Base-by-base conservation (phyloP, 2,113 vertebrate species). In the Nothobranchius kuhntae region DNA sequence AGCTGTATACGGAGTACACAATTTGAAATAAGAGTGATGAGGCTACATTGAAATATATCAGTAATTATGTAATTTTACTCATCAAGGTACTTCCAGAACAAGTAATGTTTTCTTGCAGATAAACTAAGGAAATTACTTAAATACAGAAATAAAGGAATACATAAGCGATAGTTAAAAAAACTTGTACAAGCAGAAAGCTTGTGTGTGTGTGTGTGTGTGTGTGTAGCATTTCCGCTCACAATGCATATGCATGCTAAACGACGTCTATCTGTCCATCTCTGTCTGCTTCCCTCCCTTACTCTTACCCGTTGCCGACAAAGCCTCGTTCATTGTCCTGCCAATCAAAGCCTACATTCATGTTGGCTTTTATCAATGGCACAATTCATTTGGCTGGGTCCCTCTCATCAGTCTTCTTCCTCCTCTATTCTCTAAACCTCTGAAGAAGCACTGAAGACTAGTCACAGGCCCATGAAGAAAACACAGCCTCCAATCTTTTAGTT, bases 301-400 rank as follows among this genome's bases (percentile, higher is more conserved):
- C 70, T 47, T 73, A 68, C 64, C 78, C 76, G 24, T 68, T 24
- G 50, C 64, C 52, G 82, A 88, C 86, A 88, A 88, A 78, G 84
- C 75, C 50, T 68, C 71, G 48, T 87, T 89, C 87, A 87, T 61
- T 78, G 68, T 86, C 40, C 73, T 75, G 68, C 68, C 75, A 83
- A 68, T 88, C 82, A 88, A 88, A 85, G 87, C 86, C 69, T 26
- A 81, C 85, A 88, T 86, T 89, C 80, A 89, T 65, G 46, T 56
- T 62, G 77, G 63, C 74, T 76, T 77, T 85, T 78, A 77, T 85
- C 76, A 88, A 78, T 86, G 83, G 83, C 70, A 79, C 65, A 52
- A 83, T 88, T 88, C 84, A 86, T 85, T 70, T 84, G 59, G 53
- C 73, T 48, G 26, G 21, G 54, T 73, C 47, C 13, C 47, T 73